These are phyloP conservation scores for Pangasius krempfi DNA, from an alignment of 2,797 vertebrate genomes.

Conservation along the genomic window DNA sequence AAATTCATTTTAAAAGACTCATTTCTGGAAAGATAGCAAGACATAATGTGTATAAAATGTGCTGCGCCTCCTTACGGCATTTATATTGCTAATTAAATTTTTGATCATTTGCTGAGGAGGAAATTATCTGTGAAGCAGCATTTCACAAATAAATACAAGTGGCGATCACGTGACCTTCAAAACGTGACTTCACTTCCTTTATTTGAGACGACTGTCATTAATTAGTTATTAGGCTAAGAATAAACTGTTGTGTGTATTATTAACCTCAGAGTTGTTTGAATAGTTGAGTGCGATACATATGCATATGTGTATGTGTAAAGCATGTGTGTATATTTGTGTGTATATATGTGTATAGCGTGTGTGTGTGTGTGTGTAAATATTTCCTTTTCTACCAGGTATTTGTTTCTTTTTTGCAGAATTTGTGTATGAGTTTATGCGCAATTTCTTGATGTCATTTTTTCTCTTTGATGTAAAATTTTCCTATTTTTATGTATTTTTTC, in stretches of 20 bases:
- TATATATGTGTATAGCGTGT: not conserved
- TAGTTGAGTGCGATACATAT: not conserved
- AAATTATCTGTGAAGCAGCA: slow-evolving; percentile 77
- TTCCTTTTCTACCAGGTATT: not conserved
- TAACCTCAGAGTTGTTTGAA: not conserved
- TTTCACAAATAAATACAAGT: slow-evolving; percentile 70
- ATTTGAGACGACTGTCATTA: not conserved
- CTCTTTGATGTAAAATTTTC: not conserved
- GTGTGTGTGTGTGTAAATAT: not conserved
- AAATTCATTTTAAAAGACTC: slow-evolving; percentile 99
- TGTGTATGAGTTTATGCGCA: not conserved
- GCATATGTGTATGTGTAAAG: not conserved
- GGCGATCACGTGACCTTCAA: slow-evolving; percentile 29
- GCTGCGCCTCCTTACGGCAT: slow-evolving; percentile 82
- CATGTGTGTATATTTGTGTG: not conserved
- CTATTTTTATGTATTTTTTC: not conserved
- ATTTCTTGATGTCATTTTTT: not conserved
- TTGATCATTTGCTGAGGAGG: slow-evolving; percentile 87
- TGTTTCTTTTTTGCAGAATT: not conserved
- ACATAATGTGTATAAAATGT: slow-evolving; percentile 93
- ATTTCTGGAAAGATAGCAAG: slow-evolving; percentile 99
- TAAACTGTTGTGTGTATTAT: not conserved
- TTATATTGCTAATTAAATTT: slow-evolving; percentile 99
- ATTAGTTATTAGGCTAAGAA: not conserved
- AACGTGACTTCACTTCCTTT: slow-evolving; percentile 15